phyloP scores from a whole-genome alignment of 1,140 invertebrate species.

The Pachypeltis micranthus region DNA sequence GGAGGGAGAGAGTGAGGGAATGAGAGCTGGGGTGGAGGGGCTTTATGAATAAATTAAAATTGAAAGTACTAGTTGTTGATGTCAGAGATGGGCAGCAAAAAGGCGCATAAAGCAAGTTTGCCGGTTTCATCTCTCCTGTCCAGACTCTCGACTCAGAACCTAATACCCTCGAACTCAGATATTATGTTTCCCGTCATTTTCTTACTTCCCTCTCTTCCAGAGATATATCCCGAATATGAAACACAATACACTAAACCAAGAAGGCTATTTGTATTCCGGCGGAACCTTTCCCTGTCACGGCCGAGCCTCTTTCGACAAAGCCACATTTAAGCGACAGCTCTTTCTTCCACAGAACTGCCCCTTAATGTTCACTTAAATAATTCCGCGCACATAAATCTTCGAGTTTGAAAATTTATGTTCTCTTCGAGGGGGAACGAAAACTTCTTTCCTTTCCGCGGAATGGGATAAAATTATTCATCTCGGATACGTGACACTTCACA shows the following conservation, averaged over 20 bases:
- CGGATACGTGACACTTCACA: no score
- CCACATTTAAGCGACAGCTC: slow-evolving; percentile 1
- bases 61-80: no score
- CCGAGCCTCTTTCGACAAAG: neutral
- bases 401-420: no score
- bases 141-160: no score
- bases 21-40: no score
- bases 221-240: slow-evolving; percentile 4
- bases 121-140: no score
- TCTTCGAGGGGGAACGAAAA: neutral
- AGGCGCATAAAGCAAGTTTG: no score
- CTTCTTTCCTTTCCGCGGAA: neutral
- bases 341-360: neutral
- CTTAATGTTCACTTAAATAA: neutral
- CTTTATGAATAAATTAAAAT: no score
- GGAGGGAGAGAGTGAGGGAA: no score
- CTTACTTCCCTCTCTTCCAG: neutral
- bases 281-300: neutral
- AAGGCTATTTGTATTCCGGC: neutral
- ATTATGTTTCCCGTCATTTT: slow-evolving; percentile 1
- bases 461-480: neutral
- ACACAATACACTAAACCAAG: neutral
- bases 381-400: slow-evolving; percentile 2
- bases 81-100: no score
- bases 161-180: no score